phyloP scores from a whole-genome alignment of 1,140 invertebrate species.

The Plectus sambesii region DNA sequence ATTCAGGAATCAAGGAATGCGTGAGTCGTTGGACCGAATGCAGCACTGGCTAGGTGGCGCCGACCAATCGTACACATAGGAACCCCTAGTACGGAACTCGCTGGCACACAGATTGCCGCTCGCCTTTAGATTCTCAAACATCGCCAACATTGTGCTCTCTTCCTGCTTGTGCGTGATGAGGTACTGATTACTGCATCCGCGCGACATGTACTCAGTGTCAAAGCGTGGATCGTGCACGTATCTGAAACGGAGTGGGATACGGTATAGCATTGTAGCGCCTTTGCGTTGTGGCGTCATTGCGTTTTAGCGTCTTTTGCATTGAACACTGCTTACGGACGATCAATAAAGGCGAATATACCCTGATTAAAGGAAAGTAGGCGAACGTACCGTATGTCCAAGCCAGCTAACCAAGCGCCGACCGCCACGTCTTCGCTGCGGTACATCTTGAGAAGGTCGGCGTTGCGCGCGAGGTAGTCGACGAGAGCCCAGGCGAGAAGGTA shows the following conservation, averaged over 20 bases:
- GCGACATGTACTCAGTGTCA: slow-evolving; percentile 77
- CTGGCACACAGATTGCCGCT: slow-evolving; percentile 56
- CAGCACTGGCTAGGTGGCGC: slow-evolving; percentile 68
- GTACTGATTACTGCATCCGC: slow-evolving; percentile 75
- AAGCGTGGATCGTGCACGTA: slow-evolving; percentile 82
- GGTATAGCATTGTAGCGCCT: too few relatives aligned
- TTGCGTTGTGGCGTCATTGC: too few relatives aligned
- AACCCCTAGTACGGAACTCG: slow-evolving; percentile 54
- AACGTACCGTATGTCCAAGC: slow-evolving; percentile 69
- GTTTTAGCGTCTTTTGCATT: too few relatives aligned
- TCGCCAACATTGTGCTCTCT: slow-evolving; percentile 60
- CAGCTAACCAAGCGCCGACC: slow-evolving; percentile 77
- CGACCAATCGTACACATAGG: slow-evolving; percentile 74
- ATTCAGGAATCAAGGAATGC: slow-evolving; percentile 38
- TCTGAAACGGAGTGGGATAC: too few relatives aligned
- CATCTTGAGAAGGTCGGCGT: slow-evolving; percentile 55
- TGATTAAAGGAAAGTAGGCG: too few relatives aligned
- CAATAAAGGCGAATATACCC: too few relatives aligned
- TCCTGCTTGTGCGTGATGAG: slow-evolving; percentile 74
- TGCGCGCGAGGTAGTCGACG: slow-evolving; percentile 64
- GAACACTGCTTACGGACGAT: too few relatives aligned
- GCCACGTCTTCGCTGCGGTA: slow-evolving; percentile 87
- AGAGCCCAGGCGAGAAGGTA: slow-evolving; percentile 75
- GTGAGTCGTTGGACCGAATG: slow-evolving; percentile 48
- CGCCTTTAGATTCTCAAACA: slow-evolving; percentile 55